Base-by-base conservation (phyloP, 2,888 invertebrate species). In the Diloba caeruleocephala region DNA sequence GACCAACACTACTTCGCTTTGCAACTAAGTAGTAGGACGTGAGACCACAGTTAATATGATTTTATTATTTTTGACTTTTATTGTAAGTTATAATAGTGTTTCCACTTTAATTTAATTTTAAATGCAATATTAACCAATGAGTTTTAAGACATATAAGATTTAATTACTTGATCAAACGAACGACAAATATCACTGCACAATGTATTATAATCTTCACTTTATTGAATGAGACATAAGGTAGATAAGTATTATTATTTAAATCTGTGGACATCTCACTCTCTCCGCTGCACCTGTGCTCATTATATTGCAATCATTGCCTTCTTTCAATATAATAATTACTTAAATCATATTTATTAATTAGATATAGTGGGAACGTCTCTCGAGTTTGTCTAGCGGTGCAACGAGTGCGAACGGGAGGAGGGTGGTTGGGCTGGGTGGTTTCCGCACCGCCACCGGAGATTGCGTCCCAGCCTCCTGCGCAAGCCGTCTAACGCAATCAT, bases 401-500 rank as follows among this genome's bases (percentile, higher is more conserved):
- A 46, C 60, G 76, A 61, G 62, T 51, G 74, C 53, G 53, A 33
- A 41, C 10, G 33, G 51, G 54, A 36, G 39, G 44, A 7, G 6
- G 56, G 28, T 42, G 43, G 58, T 55, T 44, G 51, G 54, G 60
- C 61, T 37, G 67, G 78, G 76, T 57, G 71, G 78, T 70, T 79
- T 82, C 82, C 82, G 82, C 78, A 74, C 74, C 75, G 78, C 76
- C 81, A 87, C 92, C 91, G 92, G 92, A 91, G 91, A 92, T 92
- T 90, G 88, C 89, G 78, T 82, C 81, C 84, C 86, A 84, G 85
- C 89, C 90, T 89, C 90, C 85, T 86, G 87, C 88, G 85, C 89
- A 85, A 85, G 76, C 82, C 82, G 79, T 71, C 88, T 90, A 92
- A 92, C 91, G 90, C 88, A 91, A 92, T 92, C 87, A 88, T 84